Evolutionary conservation across 2,888 invertebrate genomes (phyloP).

Genomic region (Exocentrus adspersus): DNA sequence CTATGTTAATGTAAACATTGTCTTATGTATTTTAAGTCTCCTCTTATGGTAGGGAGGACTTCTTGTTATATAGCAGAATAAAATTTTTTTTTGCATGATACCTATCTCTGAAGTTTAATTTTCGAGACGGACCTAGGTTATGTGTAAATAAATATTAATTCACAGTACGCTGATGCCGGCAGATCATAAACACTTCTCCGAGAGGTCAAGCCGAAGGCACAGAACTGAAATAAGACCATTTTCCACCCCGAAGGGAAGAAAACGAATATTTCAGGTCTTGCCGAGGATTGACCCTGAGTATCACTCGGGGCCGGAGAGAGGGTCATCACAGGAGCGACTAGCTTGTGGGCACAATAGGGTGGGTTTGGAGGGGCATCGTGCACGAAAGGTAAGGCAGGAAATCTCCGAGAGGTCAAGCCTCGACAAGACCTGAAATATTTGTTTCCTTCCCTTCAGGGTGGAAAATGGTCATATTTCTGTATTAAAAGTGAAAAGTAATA

Average conservation of each 20-base stretch:
- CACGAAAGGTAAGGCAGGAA: not conserved
- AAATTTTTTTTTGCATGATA: too few species aligned
- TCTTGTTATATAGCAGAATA: too few species aligned
- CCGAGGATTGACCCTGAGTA: not conserved
- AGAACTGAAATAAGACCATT: not conserved
- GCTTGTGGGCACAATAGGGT: not conserved
- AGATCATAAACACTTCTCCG: not conserved
- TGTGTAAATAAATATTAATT: too few species aligned
- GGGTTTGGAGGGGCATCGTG: not conserved
- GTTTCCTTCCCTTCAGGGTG: not conserved
- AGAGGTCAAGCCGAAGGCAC: constrained; percentile 3
- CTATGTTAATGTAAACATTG: too few species aligned
- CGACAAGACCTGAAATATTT: not conserved
- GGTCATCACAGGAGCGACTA: not conserved
- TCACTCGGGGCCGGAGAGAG: not conserved
- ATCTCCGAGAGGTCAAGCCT: not conserved
- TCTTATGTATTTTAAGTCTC: too few species aligned
- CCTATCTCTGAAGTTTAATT: too few species aligned
- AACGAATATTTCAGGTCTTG: too few species aligned
- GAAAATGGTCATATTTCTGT: not conserved
- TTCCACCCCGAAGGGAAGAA: not conserved
- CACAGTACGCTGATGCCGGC: too few species aligned
- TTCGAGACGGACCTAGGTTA: too few species aligned
- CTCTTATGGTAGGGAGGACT: too few species aligned
- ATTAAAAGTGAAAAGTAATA: too few species aligned